Percentiles rank a stretch among this genome's conserved stretches.
Conservation (phyloP, 2,888 invertebrate species). For the Tenthredo livida region DNA sequence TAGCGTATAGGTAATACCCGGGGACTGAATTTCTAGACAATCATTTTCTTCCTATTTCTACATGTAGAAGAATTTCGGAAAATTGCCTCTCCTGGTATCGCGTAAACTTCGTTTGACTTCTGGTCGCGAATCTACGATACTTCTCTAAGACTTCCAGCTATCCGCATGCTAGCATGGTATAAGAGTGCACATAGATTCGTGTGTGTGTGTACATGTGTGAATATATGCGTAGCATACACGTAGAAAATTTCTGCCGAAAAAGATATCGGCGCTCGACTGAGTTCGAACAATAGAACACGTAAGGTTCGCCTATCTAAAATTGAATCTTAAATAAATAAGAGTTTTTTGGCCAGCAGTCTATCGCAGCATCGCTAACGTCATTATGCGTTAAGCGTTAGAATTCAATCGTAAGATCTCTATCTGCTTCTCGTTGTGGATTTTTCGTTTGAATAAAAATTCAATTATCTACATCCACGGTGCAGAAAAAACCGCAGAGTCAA, state of each 20-base stretch:
- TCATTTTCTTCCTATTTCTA: neutral
- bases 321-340: slow-evolving; percentile 61
- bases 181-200: neutral
- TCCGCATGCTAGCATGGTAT: neutral
- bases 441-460: slow-evolving; percentile 48
- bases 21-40: neutral
- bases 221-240: neutral
- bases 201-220: neutral
- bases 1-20: neutral
- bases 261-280: slow-evolving; percentile 44
- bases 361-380: slow-evolving; percentile 45
- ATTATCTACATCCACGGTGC: slow-evolving; percentile 16
- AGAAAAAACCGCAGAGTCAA: neutral
- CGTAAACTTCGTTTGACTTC: slow-evolving; percentile 10
- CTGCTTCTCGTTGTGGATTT: slow-evolving; percentile 5
- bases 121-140: neutral
- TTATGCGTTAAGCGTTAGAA: slow-evolving; percentile 49
- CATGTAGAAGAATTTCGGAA: neutral
- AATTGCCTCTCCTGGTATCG: neutral
- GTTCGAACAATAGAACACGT: slow-evolving; percentile 47
- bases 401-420: slow-evolving; percentile 48
- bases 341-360: neutral
- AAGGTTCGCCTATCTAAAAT: slow-evolving; percentile 63
- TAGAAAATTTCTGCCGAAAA: neutral
- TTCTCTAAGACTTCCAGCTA: neutral